Conservation (phyloP, 2,113 vertebrate species). For the Tympanuchus pallidicinctus region DNA sequence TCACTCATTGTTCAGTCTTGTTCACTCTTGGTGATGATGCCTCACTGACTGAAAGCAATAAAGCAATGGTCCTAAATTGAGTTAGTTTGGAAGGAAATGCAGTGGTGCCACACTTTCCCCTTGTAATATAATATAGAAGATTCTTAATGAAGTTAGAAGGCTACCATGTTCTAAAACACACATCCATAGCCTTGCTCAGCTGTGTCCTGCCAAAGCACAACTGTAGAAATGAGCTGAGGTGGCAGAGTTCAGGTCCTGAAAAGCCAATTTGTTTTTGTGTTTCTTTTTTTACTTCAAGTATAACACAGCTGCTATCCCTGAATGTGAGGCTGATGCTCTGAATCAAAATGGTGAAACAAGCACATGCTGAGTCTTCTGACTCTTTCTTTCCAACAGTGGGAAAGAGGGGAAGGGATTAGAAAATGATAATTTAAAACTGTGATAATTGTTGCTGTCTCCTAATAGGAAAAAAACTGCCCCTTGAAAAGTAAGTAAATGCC, state of each 20-base stretch:
- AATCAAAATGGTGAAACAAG: not conserved
- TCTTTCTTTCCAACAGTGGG: not conserved
- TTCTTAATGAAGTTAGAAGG: not conserved
- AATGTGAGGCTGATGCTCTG: not conserved
- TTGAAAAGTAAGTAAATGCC: not conserved
- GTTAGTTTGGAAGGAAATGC: not conserved
- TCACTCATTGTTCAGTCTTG: not conserved
- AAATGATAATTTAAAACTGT: not conserved
- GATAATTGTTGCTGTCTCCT: not conserved
- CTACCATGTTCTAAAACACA: not conserved
- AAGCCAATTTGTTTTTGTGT: not conserved
- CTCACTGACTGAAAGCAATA: not conserved
- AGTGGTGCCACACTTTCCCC: not conserved
- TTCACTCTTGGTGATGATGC: not conserved
- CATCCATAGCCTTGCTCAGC: not conserved
- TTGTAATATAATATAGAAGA: not conserved
- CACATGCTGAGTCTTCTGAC: not conserved
- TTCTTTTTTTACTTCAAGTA: not conserved
- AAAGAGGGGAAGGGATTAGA: not conserved
- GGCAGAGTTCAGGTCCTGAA: not conserved
- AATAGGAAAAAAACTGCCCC: not conserved
- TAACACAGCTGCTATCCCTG: not conserved
- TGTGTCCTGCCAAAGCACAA: not conserved
- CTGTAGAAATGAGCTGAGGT: not conserved
- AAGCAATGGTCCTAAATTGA: not conserved